These are phyloP conservation scores for Tenrec ecaudatus DNA, from an alignment of 2,113 vertebrate species.

Conservation along the genomic window DNA sequence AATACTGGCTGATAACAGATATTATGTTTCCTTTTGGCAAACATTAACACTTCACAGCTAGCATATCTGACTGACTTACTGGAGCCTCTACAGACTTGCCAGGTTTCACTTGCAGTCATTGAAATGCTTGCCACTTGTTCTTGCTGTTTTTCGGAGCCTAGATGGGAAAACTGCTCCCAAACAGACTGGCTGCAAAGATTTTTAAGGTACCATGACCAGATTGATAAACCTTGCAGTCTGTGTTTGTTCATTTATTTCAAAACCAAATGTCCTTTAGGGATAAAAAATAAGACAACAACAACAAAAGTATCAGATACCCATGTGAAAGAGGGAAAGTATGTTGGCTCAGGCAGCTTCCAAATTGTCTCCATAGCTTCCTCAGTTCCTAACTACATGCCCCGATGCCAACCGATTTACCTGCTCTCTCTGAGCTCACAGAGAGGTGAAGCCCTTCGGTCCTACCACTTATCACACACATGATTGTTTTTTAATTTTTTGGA, in stretches of 20 bases:
- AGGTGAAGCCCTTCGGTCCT: neutral
- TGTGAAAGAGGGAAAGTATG: slow-evolving; percentile 27
- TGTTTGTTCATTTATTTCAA: slow-evolving; percentile 79
- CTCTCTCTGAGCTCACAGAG: neutral
- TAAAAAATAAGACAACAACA: slow-evolving; percentile 72
- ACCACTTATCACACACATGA: neutral
- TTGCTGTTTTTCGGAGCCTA: slow-evolving; percentile 72
- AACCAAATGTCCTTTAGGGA: slow-evolving; percentile 71
- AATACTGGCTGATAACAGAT: slow-evolving; percentile 74
- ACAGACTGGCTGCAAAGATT: slow-evolving; percentile 72
- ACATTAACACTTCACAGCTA: slow-evolving; percentile 73
- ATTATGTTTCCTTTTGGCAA: slow-evolving; percentile 80
- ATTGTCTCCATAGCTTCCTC: neutral
- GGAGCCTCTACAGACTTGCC: slow-evolving; percentile 65
- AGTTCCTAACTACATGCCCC: neutral
- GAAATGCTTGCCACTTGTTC: slow-evolving; percentile 68
- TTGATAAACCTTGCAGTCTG: slow-evolving; percentile 76
- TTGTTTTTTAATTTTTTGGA: neutral
- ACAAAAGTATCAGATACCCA: slow-evolving; percentile 24
- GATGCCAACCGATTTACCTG: neutral
- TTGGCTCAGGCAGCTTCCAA: slow-evolving; percentile 1
- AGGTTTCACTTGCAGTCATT: slow-evolving; percentile 74
- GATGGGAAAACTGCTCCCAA: neutral
- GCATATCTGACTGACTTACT: slow-evolving; percentile 77
- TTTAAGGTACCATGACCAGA: slow-evolving; percentile 72